These are phyloP conservation scores for Mus minutoides DNA, from an alignment of 2,797 vertebrate genomes.

Conservation along the genomic window DNA sequence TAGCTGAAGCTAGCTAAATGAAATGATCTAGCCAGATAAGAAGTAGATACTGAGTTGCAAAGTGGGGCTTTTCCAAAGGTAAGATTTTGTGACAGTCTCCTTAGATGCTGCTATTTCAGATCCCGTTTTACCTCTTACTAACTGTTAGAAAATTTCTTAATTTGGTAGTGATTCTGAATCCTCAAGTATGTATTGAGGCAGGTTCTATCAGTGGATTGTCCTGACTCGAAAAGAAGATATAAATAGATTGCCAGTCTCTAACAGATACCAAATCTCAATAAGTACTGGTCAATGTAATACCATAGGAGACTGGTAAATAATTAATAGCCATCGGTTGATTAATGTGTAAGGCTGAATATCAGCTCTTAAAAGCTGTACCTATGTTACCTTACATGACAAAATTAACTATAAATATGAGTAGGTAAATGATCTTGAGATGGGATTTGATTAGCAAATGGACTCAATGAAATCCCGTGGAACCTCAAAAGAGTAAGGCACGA, in stretches of 20 bases:
- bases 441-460: background rate
- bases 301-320: background rate
- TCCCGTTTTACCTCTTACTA: background rate
- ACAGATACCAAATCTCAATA: background rate
- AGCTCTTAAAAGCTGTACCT: background rate
- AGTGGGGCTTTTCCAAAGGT: background rate
- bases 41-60: background rate
- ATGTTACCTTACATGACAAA: background rate
- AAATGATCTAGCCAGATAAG: background rate
- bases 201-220: background rate
- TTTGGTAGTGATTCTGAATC: background rate
- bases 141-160: background rate
- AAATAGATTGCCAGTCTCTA: background rate
- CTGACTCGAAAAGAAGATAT: background rate
- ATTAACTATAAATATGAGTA: background rate
- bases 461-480: background rate
- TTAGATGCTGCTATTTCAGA: background rate
- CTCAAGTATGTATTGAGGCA: background rate
- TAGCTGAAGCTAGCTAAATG: background rate
- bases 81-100: background rate
- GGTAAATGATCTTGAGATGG: background rate
- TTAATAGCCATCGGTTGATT: background rate
- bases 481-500: background rate
- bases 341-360: background rate
- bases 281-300: background rate